phyloP scores from a whole-genome alignment of 1,140 invertebrate species.

The Anadara kagoshimensis region DNA sequence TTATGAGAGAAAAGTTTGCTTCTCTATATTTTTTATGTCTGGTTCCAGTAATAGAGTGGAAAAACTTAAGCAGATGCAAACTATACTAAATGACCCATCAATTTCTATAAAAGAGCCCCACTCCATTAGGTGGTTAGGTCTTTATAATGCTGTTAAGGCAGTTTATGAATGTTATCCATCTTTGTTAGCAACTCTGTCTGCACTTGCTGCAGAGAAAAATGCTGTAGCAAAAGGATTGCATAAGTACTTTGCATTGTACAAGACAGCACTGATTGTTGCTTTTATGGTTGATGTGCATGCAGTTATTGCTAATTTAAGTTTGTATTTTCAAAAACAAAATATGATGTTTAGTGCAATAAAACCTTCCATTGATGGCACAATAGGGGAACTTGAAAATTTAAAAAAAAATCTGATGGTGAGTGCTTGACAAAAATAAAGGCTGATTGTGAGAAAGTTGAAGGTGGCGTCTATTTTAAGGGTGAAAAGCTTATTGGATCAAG shows the following conservation, averaged over 20 bases:
- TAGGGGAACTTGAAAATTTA: slow-evolving; percentile 1
- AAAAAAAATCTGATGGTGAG: slow-evolving; percentile 1
- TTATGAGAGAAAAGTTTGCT: slow-evolving; percentile 31
- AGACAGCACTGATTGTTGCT: neutral
- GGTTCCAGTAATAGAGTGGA: neutral
- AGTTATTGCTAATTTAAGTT: neutral
- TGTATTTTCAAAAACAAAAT: slow-evolving; percentile 2
- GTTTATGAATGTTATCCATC: slow-evolving; percentile 19
- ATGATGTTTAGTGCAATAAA: neutral
- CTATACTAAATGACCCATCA: slow-evolving; percentile 20
- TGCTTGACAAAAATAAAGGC: neutral
- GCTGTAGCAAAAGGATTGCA: slow-evolving; percentile 6
- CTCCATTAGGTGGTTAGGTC: slow-evolving; percentile 14
- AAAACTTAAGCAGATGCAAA: slow-evolving; percentile 15
- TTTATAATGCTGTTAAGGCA: slow-evolving; percentile 25
- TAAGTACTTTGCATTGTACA: slow-evolving; percentile 12
- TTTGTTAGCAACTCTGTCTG: neutral
- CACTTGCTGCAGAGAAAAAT: neutral
- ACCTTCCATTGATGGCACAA: slow-evolving; percentile 5
- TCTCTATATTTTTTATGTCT: slow-evolving; percentile 26
- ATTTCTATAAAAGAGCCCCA: slow-evolving; percentile 25
- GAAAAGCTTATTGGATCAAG: neutral
- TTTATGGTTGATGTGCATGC: slow-evolving; percentile 14
- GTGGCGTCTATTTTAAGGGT: neutral
- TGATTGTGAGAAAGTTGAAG: too few species aligned